phyloP scores from a whole-genome alignment of 2,888 invertebrate genomes.

The Napeogenes sylphis region DNA sequence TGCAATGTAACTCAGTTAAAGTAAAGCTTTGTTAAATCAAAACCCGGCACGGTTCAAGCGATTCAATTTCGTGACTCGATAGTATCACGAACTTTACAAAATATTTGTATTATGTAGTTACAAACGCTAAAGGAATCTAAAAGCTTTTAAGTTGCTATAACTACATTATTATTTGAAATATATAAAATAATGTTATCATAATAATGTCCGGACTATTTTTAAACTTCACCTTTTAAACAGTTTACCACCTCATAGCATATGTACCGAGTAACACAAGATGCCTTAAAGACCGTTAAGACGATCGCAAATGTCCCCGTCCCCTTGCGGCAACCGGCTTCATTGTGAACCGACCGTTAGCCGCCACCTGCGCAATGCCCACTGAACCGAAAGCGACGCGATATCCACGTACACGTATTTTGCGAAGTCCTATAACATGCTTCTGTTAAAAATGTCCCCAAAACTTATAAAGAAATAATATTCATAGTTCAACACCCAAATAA shows the following conservation, averaged over 20 bases:
- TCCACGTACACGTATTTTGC: slow-evolving; percentile 38
- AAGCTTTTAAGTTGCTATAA: neutral
- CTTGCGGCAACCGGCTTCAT: slow-evolving; percentile 31
- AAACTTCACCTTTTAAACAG: slow-evolving; percentile 2
- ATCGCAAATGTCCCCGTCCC: slow-evolving; percentile 33
- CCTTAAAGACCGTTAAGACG: slow-evolving; percentile 31
- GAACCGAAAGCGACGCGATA: slow-evolving; percentile 65
- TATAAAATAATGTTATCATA: neutral
- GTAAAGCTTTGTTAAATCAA: slow-evolving; percentile 1
- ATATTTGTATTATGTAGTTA: neutral
- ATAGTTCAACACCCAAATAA: neutral
- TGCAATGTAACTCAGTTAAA: neutral
- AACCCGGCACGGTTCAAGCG: neutral
- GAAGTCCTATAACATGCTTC: slow-evolving; percentile 11
- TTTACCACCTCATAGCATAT: slow-evolving; percentile 20
- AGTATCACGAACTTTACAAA: neutral
- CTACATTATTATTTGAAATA: too few species aligned
- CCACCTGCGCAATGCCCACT: slow-evolving; percentile 72
- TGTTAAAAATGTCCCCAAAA: too few species aligned
- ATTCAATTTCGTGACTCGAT: neutral
- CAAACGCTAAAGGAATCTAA: too few species aligned
- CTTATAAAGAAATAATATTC: neutral
- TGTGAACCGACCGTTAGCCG: slow-evolving; percentile 64
- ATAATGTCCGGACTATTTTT: neutral
- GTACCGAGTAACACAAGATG: slow-evolving; percentile 29